Base-by-base conservation (phyloP, 2,113 vertebrate species). In the Balaeniceps rex region DNA sequence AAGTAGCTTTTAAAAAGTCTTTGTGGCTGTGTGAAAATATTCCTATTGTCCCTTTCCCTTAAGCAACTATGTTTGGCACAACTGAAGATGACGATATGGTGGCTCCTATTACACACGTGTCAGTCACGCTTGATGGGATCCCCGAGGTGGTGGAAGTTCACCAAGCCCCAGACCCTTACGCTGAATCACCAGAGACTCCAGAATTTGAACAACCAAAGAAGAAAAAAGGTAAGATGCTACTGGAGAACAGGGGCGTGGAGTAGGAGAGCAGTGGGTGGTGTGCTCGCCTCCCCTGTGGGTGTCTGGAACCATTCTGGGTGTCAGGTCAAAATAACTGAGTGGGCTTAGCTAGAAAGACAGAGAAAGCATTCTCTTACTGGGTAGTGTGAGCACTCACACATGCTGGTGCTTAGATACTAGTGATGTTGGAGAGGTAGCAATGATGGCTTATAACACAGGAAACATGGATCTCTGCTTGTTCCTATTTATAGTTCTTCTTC, bases 101-200 rank as follows among this genome's bases (percentile, higher is more conserved):
- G 64, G 96, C 98, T 96, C 99, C 99, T 77, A 95, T 99, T 97
- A 99, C 99, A 72, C 99, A 99, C 6, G 98, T 99, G 71, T 99
- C 98, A 2, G 98, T 99, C 97, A 99, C 99, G 1, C 98, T 98
- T 29, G 99, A 99, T 93, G 99, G 98, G 34, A 98, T 99, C 94
- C 98, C 98, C 64, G 99, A 99, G 94, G 98, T 98, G 52, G 92
- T 98, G 65, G 98, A 98, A 88, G 98, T 98, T 94, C 98, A 98
- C 54, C 98, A 98, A 23, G 74, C 97, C 31, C 96, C 97, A 77
- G 98, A 98, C 34, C 83, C 98, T 47, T 98, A 98, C 0, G 93
- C 94, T 64, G 98, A 98, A 61, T 98, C 98, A 71, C 95, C 97
- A 40, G 97, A 92, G 49, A 97, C 98, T 83, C 97, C 98, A 19